Evolutionary conservation across 2,888 invertebrate genomes (phyloP).

Genomic region (Cynaeus angustus): DNA sequence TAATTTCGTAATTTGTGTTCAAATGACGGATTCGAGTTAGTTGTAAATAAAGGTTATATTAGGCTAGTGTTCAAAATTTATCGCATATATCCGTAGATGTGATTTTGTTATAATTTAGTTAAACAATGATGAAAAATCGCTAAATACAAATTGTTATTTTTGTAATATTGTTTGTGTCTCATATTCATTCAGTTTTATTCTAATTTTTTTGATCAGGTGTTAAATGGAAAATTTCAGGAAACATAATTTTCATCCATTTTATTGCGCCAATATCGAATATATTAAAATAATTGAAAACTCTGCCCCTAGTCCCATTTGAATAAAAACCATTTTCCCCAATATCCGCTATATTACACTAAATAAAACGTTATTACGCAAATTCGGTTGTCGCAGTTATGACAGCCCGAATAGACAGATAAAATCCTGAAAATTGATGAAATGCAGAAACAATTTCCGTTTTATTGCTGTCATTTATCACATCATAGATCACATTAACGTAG

Average conservation of each 20-base stretch:
- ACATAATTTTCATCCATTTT: background rate
- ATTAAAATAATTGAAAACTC: background rate
- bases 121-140: too few species aligned
- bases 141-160: too few species aligned
- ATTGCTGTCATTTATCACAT: conserved; percentile 34
- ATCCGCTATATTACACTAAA: conserved; percentile 1
- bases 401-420: conserved; percentile 6
- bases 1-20: too few species aligned
- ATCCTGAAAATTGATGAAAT: conserved; percentile 26
- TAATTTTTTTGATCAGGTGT: too few species aligned
- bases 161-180: too few species aligned
- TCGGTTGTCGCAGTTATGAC: conserved; percentile 2
- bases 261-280: background rate
- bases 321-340: background rate
- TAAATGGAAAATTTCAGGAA: too few species aligned
- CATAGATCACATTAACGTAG: conserved; percentile 21
- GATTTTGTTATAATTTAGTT: too few species aligned
- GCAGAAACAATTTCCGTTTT: conserved; percentile 28
- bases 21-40: too few species aligned
- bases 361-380: conserved; percentile 8
- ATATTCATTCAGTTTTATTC: too few species aligned
- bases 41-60: too few species aligned
- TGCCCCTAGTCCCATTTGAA: background rate
- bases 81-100: too few species aligned
- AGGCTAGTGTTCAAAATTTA: too few species aligned